A percentile compares a stretch with the other conserved stretches of the same genome.
Evolutionary conservation across 2,888 invertebrate genomes (phyloP).

Genomic region (Hydrotaea cyrtoneurina): DNA sequence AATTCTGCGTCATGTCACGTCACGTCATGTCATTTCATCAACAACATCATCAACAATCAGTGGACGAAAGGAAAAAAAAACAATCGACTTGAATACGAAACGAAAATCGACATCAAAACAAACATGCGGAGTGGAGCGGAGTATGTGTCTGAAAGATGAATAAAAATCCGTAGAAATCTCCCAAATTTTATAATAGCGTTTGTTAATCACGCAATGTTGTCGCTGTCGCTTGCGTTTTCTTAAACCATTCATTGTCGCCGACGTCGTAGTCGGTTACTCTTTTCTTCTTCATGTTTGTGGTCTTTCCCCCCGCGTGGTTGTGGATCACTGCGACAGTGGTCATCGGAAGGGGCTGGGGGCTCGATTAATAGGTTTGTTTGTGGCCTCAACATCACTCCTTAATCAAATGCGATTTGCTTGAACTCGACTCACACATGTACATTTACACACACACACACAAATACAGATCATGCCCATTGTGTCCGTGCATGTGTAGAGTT

Average conservation of each 20-base stretch:
- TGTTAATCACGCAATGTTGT: constrained; percentile 76
- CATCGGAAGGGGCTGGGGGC: background rate
- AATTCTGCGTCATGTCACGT: constrained; percentile 75
- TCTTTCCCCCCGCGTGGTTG: constrained; percentile 32
- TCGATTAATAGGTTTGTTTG: constrained; percentile 58
- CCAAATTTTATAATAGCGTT: constrained; percentile 70
- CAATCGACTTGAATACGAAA: constrained; percentile 38
- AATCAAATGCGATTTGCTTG: constrained; percentile 53
- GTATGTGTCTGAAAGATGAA: background rate
- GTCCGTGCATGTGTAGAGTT: background rate
- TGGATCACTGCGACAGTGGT: constrained; percentile 14
- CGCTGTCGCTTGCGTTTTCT: constrained; percentile 65
- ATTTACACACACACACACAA: background rate
- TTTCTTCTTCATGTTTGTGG: constrained; percentile 8
- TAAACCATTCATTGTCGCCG: constrained; percentile 62
- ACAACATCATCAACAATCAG: constrained; percentile 67
- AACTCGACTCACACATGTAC: background rate
- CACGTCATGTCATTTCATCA: constrained; percentile 78
- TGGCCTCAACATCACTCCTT: constrained; percentile 53
- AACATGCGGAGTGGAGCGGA: background rate
- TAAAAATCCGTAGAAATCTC: constrained; percentile 54
- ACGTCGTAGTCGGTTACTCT: constrained; percentile 43
- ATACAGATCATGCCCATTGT: background rate
- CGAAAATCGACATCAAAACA: constrained; percentile 32
- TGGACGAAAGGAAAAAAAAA: constrained; percentile 25